Evolutionary conservation across 2,113 vertebrate genomes (phyloP).

Genomic region (rat (Rattus norvegicus)): GRCr8 NC_086027.1:34141501-34142000

Average conservation of each 20-base stretch:
- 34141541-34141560: neutral
- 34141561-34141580: constrained; percentile 87
- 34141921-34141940: constrained; percentile 63
- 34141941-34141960: constrained; percentile 86
- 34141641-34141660: neutral
- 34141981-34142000: constrained; percentile 84
- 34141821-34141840: neutral
- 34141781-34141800: constrained; percentile 57
- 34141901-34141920: constrained; percentile 49
- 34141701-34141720: constrained; percentile 4
- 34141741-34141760: constrained; percentile 38
- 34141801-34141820: constrained; percentile 21
- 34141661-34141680: constrained; percentile 47
- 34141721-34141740: neutral
- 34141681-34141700: neutral
- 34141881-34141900: neutral
- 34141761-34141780: constrained; percentile 15
- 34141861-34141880: neutral
- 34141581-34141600: constrained; percentile 90
- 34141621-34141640: constrained; percentile 93
- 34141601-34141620: constrained; percentile 90
- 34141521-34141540: constrained; percentile 16
- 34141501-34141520: constrained; percentile 5
- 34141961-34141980: constrained; percentile 87
- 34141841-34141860: neutral